phyloP scores from a whole-genome alignment of 2,113 vertebrate species.

The Plecturocebus donacophilus region DNA sequence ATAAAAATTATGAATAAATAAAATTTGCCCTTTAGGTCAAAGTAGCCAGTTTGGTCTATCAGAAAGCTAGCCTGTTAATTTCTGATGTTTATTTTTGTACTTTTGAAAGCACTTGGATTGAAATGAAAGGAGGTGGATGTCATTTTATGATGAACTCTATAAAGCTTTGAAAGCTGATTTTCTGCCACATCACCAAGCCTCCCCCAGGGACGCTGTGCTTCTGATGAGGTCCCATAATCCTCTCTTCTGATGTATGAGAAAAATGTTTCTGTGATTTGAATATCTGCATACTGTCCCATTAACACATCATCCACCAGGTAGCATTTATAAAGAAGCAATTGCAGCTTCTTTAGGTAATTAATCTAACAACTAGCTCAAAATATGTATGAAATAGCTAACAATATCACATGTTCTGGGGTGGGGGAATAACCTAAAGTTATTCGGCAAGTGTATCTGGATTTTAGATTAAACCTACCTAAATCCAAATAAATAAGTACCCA shows the following conservation, averaged over 20 bases:
- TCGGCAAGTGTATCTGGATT: not conserved
- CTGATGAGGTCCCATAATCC: not conserved
- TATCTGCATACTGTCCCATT: not conserved
- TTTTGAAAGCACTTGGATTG: conserved; percentile 28
- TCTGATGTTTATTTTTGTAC: conserved; percentile 1
- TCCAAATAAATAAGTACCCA: not conserved
- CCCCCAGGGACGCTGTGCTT: not conserved
- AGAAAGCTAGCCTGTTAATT: conserved; percentile 17
- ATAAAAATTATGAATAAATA: conserved; percentile 5
- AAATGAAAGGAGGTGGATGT: conserved; percentile 33
- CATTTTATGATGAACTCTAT: not conserved
- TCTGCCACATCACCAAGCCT: not conserved
- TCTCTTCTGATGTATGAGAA: not conserved
- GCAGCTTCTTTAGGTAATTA: not conserved
- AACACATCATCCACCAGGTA: not conserved
- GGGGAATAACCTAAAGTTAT: not conserved
- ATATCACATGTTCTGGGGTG: not conserved
- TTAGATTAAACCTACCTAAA: conserved; percentile 2
- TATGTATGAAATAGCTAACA: not conserved
- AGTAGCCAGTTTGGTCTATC: not conserved
- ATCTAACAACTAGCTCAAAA: not conserved
- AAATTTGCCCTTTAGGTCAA: conserved; percentile 25
- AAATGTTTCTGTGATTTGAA: not conserved
- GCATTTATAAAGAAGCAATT: not conserved
- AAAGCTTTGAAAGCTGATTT: not conserved